Evolutionary conservation across 2,888 invertebrate genomes (phyloP).

Genomic region (Vannuccia rotundouncinata): DNA sequence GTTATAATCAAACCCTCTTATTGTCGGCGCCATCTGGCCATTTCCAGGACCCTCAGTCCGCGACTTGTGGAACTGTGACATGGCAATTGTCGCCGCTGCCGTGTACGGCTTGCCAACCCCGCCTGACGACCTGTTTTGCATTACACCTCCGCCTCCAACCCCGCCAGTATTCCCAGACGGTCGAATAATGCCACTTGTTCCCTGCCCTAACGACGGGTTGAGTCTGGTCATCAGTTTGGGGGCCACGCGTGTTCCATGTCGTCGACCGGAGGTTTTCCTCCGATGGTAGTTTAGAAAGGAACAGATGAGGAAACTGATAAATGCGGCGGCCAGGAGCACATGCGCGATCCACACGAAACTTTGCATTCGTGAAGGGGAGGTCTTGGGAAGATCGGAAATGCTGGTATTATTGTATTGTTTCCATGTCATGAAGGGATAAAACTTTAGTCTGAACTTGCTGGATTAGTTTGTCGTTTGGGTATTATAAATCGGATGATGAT

Average conservation of each 20-base stretch:
- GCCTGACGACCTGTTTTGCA: no score
- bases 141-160: background rate
- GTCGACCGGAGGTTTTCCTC: background rate
- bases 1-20: background rate
- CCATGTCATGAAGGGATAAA: no score
- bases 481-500: no score
- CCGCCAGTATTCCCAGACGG: background rate
- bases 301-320: background rate
- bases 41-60: background rate
- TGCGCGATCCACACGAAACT: background rate
- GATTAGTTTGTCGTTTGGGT: no score
- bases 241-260: background rate
- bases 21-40: background rate
- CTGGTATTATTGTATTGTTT: no score
- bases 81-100: background rate
- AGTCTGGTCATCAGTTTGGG: background rate
- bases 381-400: no score
- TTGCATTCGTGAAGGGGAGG: no score
- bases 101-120: background rate
- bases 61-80: constrained; percentile 9
- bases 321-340: background rate
- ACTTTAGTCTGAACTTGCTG: no score
- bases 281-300: constrained; percentile 6
- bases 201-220: background rate
- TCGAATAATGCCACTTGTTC: background rate